Evolutionary conservation across 2,888 invertebrate species (phyloP).

Genomic region (Pristionchus mayeri): DNA sequence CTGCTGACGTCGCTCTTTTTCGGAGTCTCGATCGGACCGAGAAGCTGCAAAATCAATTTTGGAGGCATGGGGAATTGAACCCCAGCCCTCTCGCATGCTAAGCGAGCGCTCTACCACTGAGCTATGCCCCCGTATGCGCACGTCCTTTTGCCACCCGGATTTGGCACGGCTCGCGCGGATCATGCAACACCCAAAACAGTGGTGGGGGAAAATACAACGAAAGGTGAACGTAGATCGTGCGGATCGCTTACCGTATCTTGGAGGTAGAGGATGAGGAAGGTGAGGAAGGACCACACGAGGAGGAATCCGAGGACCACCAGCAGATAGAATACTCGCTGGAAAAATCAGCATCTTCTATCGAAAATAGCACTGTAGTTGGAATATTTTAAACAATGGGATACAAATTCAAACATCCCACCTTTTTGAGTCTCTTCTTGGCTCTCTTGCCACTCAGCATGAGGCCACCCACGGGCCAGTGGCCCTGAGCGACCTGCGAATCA

Average conservation of each 20-base stretch:
- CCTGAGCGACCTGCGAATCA: background rate
- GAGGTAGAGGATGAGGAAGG: conserved; percentile 69
- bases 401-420: background rate
- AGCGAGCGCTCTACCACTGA: conserved; percentile 50
- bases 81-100: conserved; percentile 50
- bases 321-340: conserved; percentile 50
- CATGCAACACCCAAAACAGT: background rate
- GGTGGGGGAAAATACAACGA: background rate
- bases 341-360: background rate
- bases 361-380: background rate
- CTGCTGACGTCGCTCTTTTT: background rate
- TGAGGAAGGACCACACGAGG: conserved; percentile 70
- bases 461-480: conserved; percentile 19
- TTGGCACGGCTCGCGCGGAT: background rate
- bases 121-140: conserved; percentile 27
- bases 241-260: conserved; percentile 66
- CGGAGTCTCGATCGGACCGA: background rate
- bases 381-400: background rate
- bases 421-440: background rate
- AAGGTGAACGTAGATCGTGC: background rate
- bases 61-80: conserved; percentile 50
- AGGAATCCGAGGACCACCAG: conserved; percentile 67
- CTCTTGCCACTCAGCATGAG: background rate
- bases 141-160: background rate
- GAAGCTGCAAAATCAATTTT: background rate